Base-by-base conservation (phyloP, 2,888 invertebrate genomes). In the Erpobdella octoculata region DNA sequence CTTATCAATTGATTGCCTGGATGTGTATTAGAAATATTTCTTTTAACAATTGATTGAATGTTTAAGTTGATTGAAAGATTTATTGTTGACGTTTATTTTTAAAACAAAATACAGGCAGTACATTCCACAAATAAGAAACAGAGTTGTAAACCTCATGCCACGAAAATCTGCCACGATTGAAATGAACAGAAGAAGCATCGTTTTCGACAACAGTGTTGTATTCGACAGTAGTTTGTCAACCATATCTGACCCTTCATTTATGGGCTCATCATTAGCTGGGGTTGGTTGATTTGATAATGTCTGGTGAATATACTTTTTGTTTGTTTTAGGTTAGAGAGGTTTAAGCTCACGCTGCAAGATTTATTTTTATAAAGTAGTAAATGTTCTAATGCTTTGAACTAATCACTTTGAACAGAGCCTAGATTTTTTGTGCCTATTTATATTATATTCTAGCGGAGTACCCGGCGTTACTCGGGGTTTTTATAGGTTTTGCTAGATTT, bases 131-230 rank as follows among this genome's bases (percentile, higher is more conserved):
- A 62, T 62, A 35, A 62, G 33, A 21, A n/a, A 31, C 33, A 62
- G 35, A 35, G 6, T 62, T 8, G n/a, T 35, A 1, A 31, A 8
- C 28, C 21, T 62, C 31, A 35, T 31, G 4, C 62, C 31, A 5
- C 35, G 9, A 1, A 62, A 31, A n/a, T 4, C 35, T 15, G 4
- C 25, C n/a, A 35, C 5, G 6, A 62, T 12, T 8, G 35, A 9
- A 35, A 62, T 31, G 5, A 62, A 35, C 35, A 35, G 31, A 12
- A 31, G 62, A n/a, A 35, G 33, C 62, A 33, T 62, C 4, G 35
- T 62, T n/a, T 62, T 62, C 9, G 62, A 62, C 62, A 62, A 62
- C 35, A 62, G 62, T 12, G 35, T 31, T 35, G 31, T 62, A 28
- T 62, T 62, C 31, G 62, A 62, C 62, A 62, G 62, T 9, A 33